Evolutionary conservation across 2,113 vertebrate genomes (phyloP), one percentile per base, ranked within the genome.

Genomic region (Podiceps cristatus): DNA sequence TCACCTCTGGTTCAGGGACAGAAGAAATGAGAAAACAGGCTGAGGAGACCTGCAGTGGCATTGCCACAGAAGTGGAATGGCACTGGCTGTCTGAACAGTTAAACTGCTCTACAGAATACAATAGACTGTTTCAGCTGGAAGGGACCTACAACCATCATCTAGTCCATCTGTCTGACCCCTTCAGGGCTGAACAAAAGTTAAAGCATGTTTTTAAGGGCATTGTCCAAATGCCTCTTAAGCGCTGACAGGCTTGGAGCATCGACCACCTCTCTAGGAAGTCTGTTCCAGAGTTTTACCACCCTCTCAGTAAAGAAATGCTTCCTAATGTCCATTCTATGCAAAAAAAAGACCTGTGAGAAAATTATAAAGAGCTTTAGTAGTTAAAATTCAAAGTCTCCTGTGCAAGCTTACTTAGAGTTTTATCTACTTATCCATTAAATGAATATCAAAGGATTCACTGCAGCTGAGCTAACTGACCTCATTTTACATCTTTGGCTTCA

Each of bases 381-480:
- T 91, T 93, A 92, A 95, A 96, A 93, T 92, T 95, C 95, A 86
- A 95, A 96, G 71, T 77, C 88, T 89, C 18, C 27, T 24, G 68
- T 79, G 78, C n/a, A 59, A 90, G 90, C 86, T 94, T 87, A 78
- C 80, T 93, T 86, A 84, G 78, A 96, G 69, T 95, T 96, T 77
- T 96, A 95, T 88, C 96, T 96, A 78, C 93, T 96, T 96, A 95
- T 44, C 72, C 87, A 87, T 95, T 96, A 95, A 97, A 95, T 47
- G 78, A 96, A 94, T 95, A 97, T 96, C 87, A 95, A 96, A 97
- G 88, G 90, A 95, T 69, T 95, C 93, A 58, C 52, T 74, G 60
- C 66, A 91, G 83, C 94, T 79, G 47, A 86, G 88, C 62, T 71
- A 95, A 81, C 49, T 90, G 79, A 96, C 96, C 88, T 95, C 88